phyloP scores from a whole-genome alignment of 2,888 invertebrate species.

The Anoplius nigerrimus region DNA sequence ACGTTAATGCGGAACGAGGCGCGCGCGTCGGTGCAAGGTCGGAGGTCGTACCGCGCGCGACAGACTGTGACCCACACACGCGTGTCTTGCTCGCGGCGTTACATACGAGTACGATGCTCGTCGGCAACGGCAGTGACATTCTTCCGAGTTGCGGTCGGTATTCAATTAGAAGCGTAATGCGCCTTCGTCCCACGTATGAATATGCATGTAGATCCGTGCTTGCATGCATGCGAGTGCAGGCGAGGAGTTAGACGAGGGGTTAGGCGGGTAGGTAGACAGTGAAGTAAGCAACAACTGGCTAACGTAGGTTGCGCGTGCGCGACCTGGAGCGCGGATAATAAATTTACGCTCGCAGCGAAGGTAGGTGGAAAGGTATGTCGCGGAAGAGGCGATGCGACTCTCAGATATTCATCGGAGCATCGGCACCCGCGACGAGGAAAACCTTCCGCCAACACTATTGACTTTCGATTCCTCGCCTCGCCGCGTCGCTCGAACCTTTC shows the following conservation, averaged over 20 bases:
- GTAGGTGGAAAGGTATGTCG: conserved; percentile 42
- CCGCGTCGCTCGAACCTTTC: background rate
- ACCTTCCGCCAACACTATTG: too few species aligned
- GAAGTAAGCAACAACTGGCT: background rate
- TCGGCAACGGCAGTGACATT: conserved; percentile 16
- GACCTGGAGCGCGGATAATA: conserved; percentile 44
- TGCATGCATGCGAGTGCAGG: conserved; percentile 16
- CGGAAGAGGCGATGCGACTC: conserved; percentile 18
- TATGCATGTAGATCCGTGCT: conserved; percentile 37
- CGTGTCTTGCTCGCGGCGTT: conserved; percentile 6
- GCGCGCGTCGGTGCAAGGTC: conserved; percentile 10
- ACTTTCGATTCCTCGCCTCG: too few species aligned
- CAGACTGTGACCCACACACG: background rate
- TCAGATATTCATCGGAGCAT: conserved; percentile 33
- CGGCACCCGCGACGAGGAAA: conserved; percentile 6
- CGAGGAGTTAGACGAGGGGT: too few species aligned
- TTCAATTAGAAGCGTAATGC: conserved; percentile 56
- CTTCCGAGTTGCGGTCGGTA: conserved; percentile 30
- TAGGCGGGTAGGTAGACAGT: too few species aligned
- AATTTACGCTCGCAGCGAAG: conserved; percentile 39
- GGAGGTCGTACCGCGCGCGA: conserved; percentile 2
- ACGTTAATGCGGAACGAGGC: too few species aligned
- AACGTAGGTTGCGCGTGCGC: conserved; percentile 17
- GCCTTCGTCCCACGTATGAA: conserved; percentile 44
- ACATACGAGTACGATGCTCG: conserved; percentile 1